phyloP scores from a whole-genome alignment of 1,140 invertebrate species.

The Stegodyphus mimosarum region DNA sequence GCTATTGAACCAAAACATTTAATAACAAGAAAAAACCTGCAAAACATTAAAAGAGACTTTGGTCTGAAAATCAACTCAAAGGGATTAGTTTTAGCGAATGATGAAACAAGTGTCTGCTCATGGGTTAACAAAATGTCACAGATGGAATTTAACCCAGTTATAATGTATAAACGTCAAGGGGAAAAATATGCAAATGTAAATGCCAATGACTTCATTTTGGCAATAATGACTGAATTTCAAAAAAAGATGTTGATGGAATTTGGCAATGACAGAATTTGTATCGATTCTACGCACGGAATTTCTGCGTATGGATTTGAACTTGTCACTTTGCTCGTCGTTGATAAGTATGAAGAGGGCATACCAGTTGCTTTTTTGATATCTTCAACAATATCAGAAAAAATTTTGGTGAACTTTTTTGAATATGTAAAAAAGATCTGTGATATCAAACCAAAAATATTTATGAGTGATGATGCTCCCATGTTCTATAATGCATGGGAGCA shows the following conservation, averaged over 20 bases:
- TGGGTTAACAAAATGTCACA: neutral
- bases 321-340: slow-evolving; percentile 30
- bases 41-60: no score
- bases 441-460: slow-evolving; percentile 3
- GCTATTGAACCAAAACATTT: no score
- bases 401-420: slow-evolving; percentile 31
- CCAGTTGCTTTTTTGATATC: slow-evolving; percentile 10
- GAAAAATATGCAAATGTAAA: neutral
- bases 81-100: no score
- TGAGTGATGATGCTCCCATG: slow-evolving; percentile 24
- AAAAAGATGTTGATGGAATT: slow-evolving; percentile 26
- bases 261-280: slow-evolving; percentile 27
- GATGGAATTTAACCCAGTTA: slow-evolving; percentile 2
- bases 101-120: no score
- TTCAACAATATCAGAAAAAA: neutral
- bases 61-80: no score
- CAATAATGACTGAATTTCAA: slow-evolving; percentile 21
- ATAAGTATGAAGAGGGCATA: no score
- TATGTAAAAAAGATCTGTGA: neutral
- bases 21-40: no score
- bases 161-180: slow-evolving; percentile 14
- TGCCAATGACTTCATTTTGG: slow-evolving; percentile 18
- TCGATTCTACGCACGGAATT: slow-evolving; percentile 46
- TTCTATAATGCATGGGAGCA: slow-evolving; percentile 8
- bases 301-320: slow-evolving; percentile 33